Evolutionary conservation across 2,797 vertebrate genomes (phyloP), one percentile per base, ranked within the genome.

Genomic region (Xerus rutilus): DNA sequence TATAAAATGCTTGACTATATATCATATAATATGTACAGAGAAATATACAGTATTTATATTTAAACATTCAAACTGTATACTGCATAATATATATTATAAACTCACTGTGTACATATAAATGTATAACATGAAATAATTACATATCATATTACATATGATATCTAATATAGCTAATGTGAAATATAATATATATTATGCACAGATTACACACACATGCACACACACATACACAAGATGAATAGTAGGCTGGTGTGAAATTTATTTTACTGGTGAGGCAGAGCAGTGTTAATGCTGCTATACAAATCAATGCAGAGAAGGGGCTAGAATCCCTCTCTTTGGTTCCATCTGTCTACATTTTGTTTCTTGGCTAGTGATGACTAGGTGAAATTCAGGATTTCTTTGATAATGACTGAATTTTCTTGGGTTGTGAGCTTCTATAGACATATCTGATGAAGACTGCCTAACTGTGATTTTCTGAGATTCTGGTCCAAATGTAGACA

Each of bases 1-100:
- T 84, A 72, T 84, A 96, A 92, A 94, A 90, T 96, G 14, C 78
- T 90, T 92, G 57, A 91, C 70, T 92, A 43, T 77, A 79, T 87
- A 79, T 10, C 76, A 21, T 57, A 57, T 85, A 79, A 57, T 83
- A 77, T 64, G 92, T 25, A 81, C 10, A 89, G 39, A 93, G 14
- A 90, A 49, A 94, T 74, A 49, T 32, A 83, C 57, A 77, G 67
- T 67, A 86, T 49, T 90, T 96, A 13, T 84, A 64, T 77, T 72
- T 91, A 94, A 81, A 73, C 23, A 92, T 93, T 88, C 5, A 93
- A 92, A 91, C 54, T 86, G 76, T 65, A 28, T 9, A 30, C 21
- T 92, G n/a, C 13, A 81, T 78, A 70, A 73, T 69, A 73, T 88
- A 81, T 95, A 52, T 89, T 87, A 81, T 93, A 89, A 92, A 83